Conservation (phyloP, 2,113 vertebrate species). For the Campylomormyrus tamandua region DNA sequence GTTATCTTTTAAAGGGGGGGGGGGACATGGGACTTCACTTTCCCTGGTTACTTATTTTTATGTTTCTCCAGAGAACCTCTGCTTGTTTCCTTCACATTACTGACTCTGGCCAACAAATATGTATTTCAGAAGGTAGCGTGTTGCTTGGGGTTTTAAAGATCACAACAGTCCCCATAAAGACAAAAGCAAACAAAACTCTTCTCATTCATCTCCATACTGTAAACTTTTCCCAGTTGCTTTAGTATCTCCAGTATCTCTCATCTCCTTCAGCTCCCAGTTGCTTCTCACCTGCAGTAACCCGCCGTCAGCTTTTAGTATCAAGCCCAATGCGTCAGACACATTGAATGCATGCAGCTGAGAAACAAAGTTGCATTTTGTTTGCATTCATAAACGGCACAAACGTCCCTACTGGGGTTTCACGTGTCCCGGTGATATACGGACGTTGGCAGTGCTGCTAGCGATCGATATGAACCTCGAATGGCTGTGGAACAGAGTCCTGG, state of each 20-base stretch:
- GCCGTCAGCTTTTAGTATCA: not conserved
- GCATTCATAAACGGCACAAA: not conserved
- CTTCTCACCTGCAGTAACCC: not conserved
- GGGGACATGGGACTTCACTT: not conserved
- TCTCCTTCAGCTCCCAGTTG: not conserved
- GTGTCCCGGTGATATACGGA: not conserved
- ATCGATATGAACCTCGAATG: not conserved
- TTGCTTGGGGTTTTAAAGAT: not conserved
- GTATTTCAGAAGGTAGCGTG: not conserved
- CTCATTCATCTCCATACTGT: not conserved
- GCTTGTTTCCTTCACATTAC: not conserved
- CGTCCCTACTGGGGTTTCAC: not conserved
- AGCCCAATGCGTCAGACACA: not conserved
- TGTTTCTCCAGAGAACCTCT: not conserved
- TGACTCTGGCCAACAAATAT: not conserved
- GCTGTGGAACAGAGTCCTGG: not conserved
- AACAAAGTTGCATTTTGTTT: not conserved
- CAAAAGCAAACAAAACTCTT: not conserved
- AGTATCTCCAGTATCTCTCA: not conserved
- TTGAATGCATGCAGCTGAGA: not conserved
- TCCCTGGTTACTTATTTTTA: not conserved
- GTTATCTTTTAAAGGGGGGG: not conserved
- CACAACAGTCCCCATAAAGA: not conserved
- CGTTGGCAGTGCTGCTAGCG: not conserved
- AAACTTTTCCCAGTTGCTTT: not conserved